A percentile compares a stretch with the other conserved stretches of the same genome.
Conservation (phyloP, 2,113 vertebrate species). For the Vimba vimba region DNA sequence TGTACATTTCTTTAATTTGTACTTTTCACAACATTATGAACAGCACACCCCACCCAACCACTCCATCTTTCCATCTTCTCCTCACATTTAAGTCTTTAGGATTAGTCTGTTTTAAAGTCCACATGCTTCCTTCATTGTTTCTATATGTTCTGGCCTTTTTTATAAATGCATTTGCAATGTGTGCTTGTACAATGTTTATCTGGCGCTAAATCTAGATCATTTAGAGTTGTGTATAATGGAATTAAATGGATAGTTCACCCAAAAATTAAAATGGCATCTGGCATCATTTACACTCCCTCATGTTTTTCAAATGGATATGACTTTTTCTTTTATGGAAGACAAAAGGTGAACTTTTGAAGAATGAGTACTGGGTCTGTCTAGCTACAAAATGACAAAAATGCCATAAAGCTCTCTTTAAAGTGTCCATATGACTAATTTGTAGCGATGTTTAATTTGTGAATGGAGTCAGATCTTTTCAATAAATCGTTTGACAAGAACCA, state of each 20-base stretch:
- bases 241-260: slow-evolving; percentile 6
- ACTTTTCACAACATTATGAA: neutral
- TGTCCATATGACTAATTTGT: neutral
- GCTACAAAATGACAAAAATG: neutral
- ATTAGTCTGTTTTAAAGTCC: slow-evolving; percentile 77
- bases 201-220: neutral
- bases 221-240: neutral
- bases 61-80: slow-evolving; percentile 56
- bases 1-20: neutral
- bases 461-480: neutral
- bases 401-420: neutral
- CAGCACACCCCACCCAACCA: slow-evolving; percentile 35
- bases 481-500: neutral
- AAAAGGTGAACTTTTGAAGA: neutral
- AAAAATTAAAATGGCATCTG: neutral
- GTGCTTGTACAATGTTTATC: slow-evolving; percentile 17
- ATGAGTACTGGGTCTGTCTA: neutral
- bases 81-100: slow-evolving; percentile 75
- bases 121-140: slow-evolving; percentile 65
- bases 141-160: slow-evolving; percentile 49
- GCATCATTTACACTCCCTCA: neutral
- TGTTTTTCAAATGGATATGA: neutral
- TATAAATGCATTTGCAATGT: slow-evolving; percentile 57
- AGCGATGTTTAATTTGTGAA: neutral
- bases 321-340: slow-evolving; percentile 4